Base-by-base conservation (phyloP, 2,113 vertebrate species). In the Apodemus sylvaticus region DNA sequence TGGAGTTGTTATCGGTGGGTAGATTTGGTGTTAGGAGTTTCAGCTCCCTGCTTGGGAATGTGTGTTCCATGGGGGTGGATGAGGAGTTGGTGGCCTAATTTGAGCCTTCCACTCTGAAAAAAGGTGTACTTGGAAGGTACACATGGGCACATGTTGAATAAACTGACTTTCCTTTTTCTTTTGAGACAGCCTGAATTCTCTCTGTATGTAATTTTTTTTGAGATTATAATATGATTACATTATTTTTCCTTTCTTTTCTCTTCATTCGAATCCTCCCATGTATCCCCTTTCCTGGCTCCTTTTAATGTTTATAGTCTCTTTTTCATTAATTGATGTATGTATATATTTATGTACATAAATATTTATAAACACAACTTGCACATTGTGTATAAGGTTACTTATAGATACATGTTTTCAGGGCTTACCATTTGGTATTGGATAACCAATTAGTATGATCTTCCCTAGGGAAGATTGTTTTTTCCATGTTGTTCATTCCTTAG, bases 131-230 rank as follows among this genome's bases (percentile, higher is more conserved):
- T 16, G 34, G 55, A 79, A 9, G 31, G 51, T 51, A 79, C 31
- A 79, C 7, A 31, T 53, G 16, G 16, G 31, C 16, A 78, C 48
- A 5, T 55, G 29, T 36, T 79, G 31, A 79, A 53, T 17, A 53
- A 31, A 8, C 3, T 17, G 31, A 51, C 77, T 78, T 77, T 31
- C 1, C 45, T 77, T 77, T 34, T 53, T 78, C 6, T 97, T 93
- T 90, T 93, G 85, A 91, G 95, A 95, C 45, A 95, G 31, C 17
- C 9, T 87, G 19, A 81, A 31, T 82, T 92, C 17, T 55, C 81
- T 77, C 90, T 90, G 34, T 39, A 86, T 42, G 82, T 53, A 86
- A 51, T 34, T 34, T 31, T 77, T 36, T 79, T 79, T 55, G 8
- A 79, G 16, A 55, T 79, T 79, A 79, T 34, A 20, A 14, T 78